These are phyloP conservation scores for Eclectus roratus DNA, from an alignment of 2,113 vertebrate genomes.

Conservation along the genomic window DNA sequence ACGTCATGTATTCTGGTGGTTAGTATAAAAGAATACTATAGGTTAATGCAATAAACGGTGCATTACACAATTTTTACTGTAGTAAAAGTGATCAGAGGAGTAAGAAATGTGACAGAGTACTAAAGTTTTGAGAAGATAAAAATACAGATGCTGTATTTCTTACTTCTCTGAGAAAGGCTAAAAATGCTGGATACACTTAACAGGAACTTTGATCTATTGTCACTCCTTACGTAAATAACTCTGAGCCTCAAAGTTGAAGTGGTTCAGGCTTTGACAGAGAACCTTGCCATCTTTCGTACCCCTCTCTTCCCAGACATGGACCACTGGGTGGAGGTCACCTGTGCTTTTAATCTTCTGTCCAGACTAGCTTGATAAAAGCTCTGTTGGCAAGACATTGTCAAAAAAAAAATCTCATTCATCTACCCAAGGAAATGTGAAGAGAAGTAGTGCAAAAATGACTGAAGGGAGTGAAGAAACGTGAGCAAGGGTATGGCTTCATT, in stretches of 20 bases:
- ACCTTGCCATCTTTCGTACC: background rate
- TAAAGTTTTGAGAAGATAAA: background rate
- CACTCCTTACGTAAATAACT: background rate
- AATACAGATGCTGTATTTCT: background rate
- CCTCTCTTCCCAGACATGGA: background rate
- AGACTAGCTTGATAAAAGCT: background rate
- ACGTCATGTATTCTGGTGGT: background rate
- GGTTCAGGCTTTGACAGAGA: background rate
- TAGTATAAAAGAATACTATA: background rate
- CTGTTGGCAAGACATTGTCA: background rate
- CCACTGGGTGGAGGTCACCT: background rate
- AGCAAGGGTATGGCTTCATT: background rate
- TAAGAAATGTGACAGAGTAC: background rate
- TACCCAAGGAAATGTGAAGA: background rate
- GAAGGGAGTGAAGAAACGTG: background rate
- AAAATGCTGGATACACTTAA: background rate
- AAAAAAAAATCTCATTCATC: background rate
- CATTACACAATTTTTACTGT: background rate
- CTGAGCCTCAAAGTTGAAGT: background rate
- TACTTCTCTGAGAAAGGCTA: background rate
- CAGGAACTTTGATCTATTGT: background rate
- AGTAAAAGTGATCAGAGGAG: background rate
- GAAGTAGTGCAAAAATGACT: background rate
- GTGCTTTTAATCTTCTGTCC: background rate
- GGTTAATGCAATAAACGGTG: background rate